Conservation (phyloP, 2,797 vertebrate species). For the Hypotaenidia okinawae region DNA sequence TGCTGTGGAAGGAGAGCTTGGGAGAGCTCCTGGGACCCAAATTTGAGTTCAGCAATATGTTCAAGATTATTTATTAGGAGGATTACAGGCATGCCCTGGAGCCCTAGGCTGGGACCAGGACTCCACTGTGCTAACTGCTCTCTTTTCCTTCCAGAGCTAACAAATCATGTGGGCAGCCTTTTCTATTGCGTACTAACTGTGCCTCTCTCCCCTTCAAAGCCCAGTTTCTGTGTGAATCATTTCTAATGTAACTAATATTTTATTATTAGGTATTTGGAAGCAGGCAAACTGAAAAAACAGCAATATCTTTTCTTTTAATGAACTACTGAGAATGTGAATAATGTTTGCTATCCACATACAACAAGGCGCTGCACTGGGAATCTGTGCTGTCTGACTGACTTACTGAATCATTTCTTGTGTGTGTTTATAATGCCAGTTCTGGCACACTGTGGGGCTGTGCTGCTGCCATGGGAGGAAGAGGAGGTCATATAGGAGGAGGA, state of each 20-base stretch:
- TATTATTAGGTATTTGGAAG: constrained; percentile 27
- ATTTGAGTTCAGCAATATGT: not conserved
- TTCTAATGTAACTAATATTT: not conserved
- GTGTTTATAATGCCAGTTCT: not conserved
- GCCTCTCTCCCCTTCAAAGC: not conserved
- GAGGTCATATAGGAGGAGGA: not conserved
- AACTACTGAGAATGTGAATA: not conserved
- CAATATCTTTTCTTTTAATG: not conserved
- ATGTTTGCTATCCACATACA: not conserved
- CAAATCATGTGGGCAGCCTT: not conserved
- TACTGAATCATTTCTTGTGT: not conserved
- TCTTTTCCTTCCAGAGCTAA: constrained; percentile 15
- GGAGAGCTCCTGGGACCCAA: not conserved
- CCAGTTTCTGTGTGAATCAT: not conserved
- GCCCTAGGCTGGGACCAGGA: not conserved
- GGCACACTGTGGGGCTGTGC: not conserved
- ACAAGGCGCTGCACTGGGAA: not conserved
- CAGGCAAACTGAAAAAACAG: not conserved
- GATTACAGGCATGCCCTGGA: not conserved
- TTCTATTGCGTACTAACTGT: not conserved
- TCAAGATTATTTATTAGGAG: constrained; percentile 33
- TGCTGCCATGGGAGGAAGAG: not conserved
- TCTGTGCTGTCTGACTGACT: not conserved
- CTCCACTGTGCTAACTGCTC: not conserved
- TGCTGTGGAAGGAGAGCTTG: constrained; percentile 8